phyloP scores from a whole-genome alignment of 2,797 vertebrate species.

The Acanthornis magna region DNA sequence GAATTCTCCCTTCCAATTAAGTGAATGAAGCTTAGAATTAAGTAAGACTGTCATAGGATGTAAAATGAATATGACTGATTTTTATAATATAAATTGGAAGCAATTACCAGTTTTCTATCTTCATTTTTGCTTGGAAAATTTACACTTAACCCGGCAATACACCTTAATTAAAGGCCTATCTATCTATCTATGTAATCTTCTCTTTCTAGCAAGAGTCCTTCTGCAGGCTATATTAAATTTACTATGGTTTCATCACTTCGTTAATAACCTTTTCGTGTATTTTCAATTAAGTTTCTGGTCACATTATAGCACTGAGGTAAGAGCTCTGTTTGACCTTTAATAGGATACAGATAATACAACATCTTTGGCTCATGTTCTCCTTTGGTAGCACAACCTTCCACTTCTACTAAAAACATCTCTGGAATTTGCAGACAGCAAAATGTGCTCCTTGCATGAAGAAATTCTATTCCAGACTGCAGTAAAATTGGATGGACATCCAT shows the following conservation, averaged over 20 bases:
- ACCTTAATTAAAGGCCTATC: conserved; percentile 62
- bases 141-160: conserved; percentile 58
- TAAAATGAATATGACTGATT: conserved; percentile 59
- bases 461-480: not conserved
- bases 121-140: conserved; percentile 51
- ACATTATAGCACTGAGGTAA: conserved; percentile 57
- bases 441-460: not conserved
- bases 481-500: not conserved
- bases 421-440: not conserved
- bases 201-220: conserved; percentile 46
- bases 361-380: conserved; percentile 30
- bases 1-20: conserved; percentile 51
- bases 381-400: conserved; percentile 26
- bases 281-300: conserved; percentile 66
- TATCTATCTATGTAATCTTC: conserved; percentile 43
- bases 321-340: conserved; percentile 48
- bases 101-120: conserved; percentile 59
- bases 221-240: conserved; percentile 27
- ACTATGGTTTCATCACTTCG: not conserved
- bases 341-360: conserved; percentile 51
- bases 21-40: conserved; percentile 56
- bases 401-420: not conserved
- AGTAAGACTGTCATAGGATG: conserved; percentile 39
- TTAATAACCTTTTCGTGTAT: conserved; percentile 37
- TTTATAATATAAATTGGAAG: conserved; percentile 64